Evolutionary conservation across 2,888 invertebrate species (phyloP).

Genomic region (Polia nebulosa): DNA sequence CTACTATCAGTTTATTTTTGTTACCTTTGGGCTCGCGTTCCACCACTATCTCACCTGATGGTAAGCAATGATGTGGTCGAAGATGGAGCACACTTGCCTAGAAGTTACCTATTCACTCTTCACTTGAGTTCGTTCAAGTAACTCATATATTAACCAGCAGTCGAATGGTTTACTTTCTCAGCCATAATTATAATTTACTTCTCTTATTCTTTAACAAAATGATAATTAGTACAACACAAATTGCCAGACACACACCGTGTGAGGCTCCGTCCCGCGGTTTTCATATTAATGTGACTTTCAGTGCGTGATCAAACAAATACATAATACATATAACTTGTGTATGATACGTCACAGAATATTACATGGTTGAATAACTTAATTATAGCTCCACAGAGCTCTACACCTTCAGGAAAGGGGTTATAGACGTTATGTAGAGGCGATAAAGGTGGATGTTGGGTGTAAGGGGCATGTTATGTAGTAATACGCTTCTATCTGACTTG

Average conservation of each 20-base stretch:
- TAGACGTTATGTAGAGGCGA: background rate
- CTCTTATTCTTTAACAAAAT: background rate
- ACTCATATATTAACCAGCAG: no score
- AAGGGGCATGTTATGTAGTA: background rate
- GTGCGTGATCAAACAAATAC: conserved; percentile 10
- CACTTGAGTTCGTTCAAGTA: no score
- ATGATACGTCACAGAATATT: conserved; percentile 23
- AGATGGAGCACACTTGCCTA: no score
- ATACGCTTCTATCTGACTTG: conserved; percentile 7
- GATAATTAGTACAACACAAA: no score
- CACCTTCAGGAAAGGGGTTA: conserved; percentile 11
- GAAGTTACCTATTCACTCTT: no score
- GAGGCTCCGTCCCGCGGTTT: conserved; percentile 24
- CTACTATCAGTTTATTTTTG: no score
- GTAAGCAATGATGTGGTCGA: no score
- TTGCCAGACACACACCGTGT: no score
- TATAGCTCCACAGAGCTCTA: background rate
- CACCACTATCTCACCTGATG: no score
- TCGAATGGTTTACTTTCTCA: no score
- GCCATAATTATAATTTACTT: background rate
- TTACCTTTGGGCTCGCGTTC: no score
- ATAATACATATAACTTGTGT: conserved; percentile 15
- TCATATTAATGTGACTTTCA: conserved; percentile 24
- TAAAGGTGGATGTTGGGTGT: conserved; percentile 1
- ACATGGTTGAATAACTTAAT: conserved; percentile 40